Percentiles rank a stretch among this genome's conserved stretches.
Evolutionary conservation across 2,888 invertebrate genomes (phyloP).

Genomic region (Hybos culiciformis): DNA sequence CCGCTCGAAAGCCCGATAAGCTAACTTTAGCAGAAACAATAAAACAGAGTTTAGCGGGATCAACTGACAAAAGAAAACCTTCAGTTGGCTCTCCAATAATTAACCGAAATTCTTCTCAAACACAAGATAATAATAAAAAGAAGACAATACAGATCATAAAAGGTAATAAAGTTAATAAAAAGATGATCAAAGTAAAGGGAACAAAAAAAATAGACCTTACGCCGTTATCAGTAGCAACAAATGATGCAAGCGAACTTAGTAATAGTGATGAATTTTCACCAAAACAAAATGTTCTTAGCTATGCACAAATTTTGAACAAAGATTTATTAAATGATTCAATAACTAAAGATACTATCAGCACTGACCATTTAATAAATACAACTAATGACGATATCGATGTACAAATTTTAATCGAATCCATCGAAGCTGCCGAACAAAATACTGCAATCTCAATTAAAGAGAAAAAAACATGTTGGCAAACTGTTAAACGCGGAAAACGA

Average conservation of each 20-base stretch:
- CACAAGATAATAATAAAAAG: too few relatives aligned
- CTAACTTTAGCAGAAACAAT: constrained; percentile 12
- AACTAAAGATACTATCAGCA: not conserved
- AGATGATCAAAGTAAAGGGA: too few relatives aligned
- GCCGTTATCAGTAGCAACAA: too few relatives aligned
- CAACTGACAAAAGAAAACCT: too few relatives aligned
- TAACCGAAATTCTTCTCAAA: too few relatives aligned
- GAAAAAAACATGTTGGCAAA: constrained; percentile 11
- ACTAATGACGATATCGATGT: not conserved
- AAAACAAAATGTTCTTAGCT: constrained; percentile 10
- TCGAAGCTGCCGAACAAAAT: not conserved
- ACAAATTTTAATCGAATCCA: not conserved
- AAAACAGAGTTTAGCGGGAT: constrained; percentile 6
- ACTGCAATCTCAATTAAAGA: constrained; percentile 1
- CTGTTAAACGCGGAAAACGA: constrained; percentile 12
- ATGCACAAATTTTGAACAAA: constrained; percentile 13
- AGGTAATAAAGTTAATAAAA: too few relatives aligned
- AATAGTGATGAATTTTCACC: too few relatives aligned
- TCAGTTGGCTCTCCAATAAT: too few relatives aligned
- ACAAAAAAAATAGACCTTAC: too few relatives aligned
- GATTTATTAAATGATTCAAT: not conserved
- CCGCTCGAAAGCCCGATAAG: too few relatives aligned
- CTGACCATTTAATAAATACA: not conserved
- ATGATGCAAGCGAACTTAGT: too few relatives aligned
- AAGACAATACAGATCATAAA: too few relatives aligned